Conservation (phyloP, 2,888 invertebrate genomes). For the Lissocephala sabroskyi region DNA sequence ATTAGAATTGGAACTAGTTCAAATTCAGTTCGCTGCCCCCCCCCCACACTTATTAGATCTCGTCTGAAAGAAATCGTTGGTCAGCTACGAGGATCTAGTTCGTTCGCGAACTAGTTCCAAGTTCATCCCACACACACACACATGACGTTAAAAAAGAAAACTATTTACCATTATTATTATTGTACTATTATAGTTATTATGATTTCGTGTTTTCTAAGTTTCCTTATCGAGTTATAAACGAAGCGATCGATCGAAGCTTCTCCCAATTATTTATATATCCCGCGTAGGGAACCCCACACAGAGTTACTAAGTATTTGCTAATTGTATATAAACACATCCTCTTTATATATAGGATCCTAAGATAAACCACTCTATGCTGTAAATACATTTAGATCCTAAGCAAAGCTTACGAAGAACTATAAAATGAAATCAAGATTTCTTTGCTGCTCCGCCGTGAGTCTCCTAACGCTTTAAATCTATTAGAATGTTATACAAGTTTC, state of each 20-base stretch:
- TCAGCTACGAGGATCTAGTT: too few species aligned
- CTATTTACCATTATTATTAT: too few species aligned
- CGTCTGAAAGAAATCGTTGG: too few species aligned
- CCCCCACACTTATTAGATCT: too few species aligned
- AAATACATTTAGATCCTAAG: constrained; percentile 27
- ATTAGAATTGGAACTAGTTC: too few species aligned
- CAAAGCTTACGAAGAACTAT: constrained; percentile 33
- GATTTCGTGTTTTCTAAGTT: constrained; percentile 43
- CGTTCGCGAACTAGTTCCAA: too few species aligned
- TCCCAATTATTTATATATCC: constrained; percentile 18
- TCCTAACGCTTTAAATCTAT: constrained; percentile 9
- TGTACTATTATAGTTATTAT: too few species aligned
- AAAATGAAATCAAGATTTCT: constrained; percentile 6
- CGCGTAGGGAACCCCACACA: too few species aligned
- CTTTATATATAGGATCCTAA: background rate
- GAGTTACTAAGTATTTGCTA: constrained; percentile 40
- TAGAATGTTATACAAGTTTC: constrained; percentile 22
- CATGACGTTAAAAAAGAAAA: too few species aligned
- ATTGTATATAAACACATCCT: constrained; percentile 32
- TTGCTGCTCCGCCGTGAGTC: constrained; percentile 17
- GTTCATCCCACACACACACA: too few species aligned
- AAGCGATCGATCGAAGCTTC: background rate
- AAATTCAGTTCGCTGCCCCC: too few species aligned
- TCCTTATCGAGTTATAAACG: constrained; percentile 32
- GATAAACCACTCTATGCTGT: background rate